These are phyloP conservation scores for Piaya cayana DNA, from an alignment of 2,113 vertebrate species.

Conservation along the genomic window DNA sequence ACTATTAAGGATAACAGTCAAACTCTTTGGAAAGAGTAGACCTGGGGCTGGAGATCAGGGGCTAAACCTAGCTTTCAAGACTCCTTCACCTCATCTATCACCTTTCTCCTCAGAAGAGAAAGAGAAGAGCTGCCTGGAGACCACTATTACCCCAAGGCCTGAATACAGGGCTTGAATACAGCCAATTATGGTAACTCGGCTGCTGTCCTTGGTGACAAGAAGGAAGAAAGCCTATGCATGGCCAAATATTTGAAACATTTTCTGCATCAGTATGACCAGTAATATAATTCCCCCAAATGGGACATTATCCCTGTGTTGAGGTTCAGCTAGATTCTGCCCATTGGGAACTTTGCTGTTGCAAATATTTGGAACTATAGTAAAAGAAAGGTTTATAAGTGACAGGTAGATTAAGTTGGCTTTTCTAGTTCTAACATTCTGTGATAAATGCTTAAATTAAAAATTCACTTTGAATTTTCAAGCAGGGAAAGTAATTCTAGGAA, in stretches of 20 bases:
- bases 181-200: background rate
- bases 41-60: background rate
- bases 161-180: background rate
- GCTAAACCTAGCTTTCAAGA: background rate
- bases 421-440: background rate
- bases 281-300: background rate
- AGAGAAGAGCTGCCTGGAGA: background rate
- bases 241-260: background rate
- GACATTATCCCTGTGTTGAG: background rate
- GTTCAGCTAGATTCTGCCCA: background rate
- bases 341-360: background rate
- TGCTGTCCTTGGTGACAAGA: background rate
- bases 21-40: background rate
- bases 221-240: background rate
- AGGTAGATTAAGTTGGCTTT: background rate
- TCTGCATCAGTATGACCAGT: background rate
- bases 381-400: background rate
- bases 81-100: background rate
- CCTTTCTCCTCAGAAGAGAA: background rate
- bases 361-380: background rate
- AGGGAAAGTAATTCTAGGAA: background rate
- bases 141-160: background rate
- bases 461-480: background rate
- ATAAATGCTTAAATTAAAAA: background rate
- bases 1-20: background rate